Base-by-base conservation (phyloP, 2,888 invertebrate species). In the Euclidia mi region DNA sequence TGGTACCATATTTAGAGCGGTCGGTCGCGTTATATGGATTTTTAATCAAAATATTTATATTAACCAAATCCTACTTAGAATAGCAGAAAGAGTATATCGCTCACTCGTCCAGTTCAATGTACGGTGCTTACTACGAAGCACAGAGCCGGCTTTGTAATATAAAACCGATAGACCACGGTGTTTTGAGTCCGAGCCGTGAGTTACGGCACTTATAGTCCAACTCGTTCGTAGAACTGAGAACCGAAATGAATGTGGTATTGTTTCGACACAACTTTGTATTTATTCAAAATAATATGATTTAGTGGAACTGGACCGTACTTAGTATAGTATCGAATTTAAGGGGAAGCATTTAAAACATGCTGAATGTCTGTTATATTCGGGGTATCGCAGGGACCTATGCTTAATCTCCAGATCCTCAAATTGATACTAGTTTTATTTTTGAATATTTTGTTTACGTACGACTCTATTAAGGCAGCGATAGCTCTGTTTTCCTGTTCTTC, bases 261-360 rank as follows among this genome's bases (percentile, higher is more conserved):
- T 71, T 71, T 68, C 50, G 3, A 42, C 45, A 0, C n/a, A 49
- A 71, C 67, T 42, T 68, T 57, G 56, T 70, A 64, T 34, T 42
- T 46, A 63, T 52, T 67, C 15, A 15, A 15, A 12, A 46, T 53
- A n/a, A 20, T 41, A 14, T 11, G 3, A 40, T 32, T 2, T 29
- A 37, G 37, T 42, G 12, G 17, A 25, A 41, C 11, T 9, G 10
- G 17, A 35, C 15, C 47, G 31, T 40, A 10, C 0, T 10, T 29
- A 3, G 37, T 37, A 25, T 1, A 10, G 29, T n/a, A 29, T 29
- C 29, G 29, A 6, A n/a, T n/a, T n/a, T n/a, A n/a, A n/a, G n/a
- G n/a, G n/a, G n/a, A n/a, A n/a, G n/a, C n/a, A n/a, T n/a, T n/a
- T n/a, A n/a, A n/a, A n/a, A n/a, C n/a, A n/a, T n/a, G n/a, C n/a